A percentile compares a stretch with the other conserved stretches of the same genome.
Evolutionary conservation across 2,888 invertebrate genomes (phyloP).

Genomic region (Eucera pruinosa): DNA sequence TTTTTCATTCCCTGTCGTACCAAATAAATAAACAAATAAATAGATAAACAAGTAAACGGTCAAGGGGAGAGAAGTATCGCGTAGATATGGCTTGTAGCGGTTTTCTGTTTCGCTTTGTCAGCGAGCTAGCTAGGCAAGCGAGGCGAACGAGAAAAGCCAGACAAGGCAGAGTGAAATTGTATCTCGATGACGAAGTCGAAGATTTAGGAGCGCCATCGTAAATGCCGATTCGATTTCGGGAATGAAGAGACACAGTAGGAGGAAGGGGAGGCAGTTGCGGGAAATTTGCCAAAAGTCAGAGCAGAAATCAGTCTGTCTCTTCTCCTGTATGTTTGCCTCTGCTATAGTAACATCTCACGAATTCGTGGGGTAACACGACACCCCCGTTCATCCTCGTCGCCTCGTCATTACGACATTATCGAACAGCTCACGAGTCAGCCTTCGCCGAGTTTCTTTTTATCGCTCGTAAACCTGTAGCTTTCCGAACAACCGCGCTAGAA

Average conservation of each 20-base stretch:
- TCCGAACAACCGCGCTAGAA: no score
- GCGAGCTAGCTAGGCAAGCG: no score
- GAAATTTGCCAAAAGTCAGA: constrained; percentile 71
- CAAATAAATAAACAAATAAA: no score
- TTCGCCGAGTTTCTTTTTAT: not conserved
- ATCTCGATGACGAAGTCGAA: constrained; percentile 67
- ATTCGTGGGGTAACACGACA: constrained; percentile 68
- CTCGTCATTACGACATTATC: constrained; percentile 53
- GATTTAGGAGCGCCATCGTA: constrained; percentile 68
- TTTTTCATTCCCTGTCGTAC: no score
- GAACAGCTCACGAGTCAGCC: constrained; percentile 18
- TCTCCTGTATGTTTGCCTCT: constrained; percentile 63
- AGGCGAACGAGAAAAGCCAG: constrained; percentile 29
- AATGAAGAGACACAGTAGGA: constrained; percentile 65
- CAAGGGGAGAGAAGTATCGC: not conserved
- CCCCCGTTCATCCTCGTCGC: constrained; percentile 52
- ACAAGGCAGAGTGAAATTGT: constrained; percentile 65
- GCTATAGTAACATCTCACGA: constrained; percentile 54
- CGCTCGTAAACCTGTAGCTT: not conserved
- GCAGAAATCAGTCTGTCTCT: constrained; percentile 68
- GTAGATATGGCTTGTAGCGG: not conserved
- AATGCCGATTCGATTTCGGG: constrained; percentile 74
- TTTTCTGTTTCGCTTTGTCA: constrained; percentile 2
- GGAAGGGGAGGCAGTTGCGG: constrained; percentile 64
- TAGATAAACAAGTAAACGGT: no score